Conservation (phyloP, 2,113 vertebrate genomes). For the Ptilonorhynchus violaceus region DNA sequence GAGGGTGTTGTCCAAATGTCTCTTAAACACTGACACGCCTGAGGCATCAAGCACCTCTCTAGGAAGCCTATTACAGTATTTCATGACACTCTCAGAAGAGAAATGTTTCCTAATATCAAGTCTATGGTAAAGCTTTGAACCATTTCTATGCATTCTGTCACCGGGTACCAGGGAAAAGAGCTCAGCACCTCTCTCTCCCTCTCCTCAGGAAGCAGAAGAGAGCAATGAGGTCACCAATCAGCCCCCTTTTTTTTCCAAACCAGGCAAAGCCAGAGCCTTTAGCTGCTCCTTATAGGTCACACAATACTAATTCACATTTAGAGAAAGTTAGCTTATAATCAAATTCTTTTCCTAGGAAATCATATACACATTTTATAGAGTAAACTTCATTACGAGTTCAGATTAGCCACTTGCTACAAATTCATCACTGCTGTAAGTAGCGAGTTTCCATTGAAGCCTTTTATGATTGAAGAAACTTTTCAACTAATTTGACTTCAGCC, state of each 20-base stretch:
- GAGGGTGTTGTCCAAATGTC: background rate
- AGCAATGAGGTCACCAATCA: background rate
- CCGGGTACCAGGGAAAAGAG: background rate
- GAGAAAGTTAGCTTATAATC: background rate
- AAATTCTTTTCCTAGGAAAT: background rate
- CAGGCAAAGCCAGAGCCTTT: background rate
- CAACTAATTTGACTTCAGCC: background rate
- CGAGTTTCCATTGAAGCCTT: background rate
- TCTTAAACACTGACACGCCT: background rate
- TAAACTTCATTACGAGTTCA: background rate
- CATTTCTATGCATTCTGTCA: background rate
- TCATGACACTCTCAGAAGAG: background rate
- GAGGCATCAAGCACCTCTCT: fast-evolving
- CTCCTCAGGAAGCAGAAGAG: background rate
- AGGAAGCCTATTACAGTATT: background rate
- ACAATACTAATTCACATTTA: background rate
- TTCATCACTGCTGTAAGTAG: background rate
- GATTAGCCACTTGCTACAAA: background rate
- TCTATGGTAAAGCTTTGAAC: background rate
- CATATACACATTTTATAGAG: background rate
- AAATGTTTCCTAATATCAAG: background rate
- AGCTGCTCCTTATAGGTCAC: background rate
- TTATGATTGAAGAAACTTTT: background rate
- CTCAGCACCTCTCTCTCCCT: background rate
- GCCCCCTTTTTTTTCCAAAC: background rate